Evolutionary conservation across 2,113 vertebrate species (phyloP), one percentile per base, ranked within the genome.

Genomic region (Hydrolagus affinis): DNA sequence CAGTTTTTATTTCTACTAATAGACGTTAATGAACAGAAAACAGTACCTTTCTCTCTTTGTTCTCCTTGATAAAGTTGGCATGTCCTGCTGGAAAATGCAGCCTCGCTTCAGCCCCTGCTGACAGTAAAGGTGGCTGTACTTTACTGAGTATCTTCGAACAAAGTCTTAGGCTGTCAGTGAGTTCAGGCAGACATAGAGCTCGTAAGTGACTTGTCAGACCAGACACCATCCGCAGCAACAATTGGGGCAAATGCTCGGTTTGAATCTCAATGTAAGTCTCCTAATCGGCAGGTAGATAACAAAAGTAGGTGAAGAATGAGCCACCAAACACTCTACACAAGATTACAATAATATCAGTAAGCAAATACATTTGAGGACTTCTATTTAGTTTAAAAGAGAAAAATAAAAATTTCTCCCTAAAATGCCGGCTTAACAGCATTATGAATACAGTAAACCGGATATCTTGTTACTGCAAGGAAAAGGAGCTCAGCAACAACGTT

Each of bases 251-350:
- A 85, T 99, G 98, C 89, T 98, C 98, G 8, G 98, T 99, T 91
- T 99, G 98, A 91, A 99, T 99, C 93, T 99, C 98, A 87, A 99
- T 98, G 66, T 99, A 99, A 0, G 97, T 98, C 89, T 99, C 98
- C 98, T 99, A 77, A 1, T 86, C 87, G 59, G 75, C 66, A 89
- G 85, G 86, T 89, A 72, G 8, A 80, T 88, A 44, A 15, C 60
- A 57, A 15, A 59, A n/a, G 32, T 4, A 64, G 19, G n/a, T 56
- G 19, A 73, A 85, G 2, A 6, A 85, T 44, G 10, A 30, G 25
- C 17, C 44, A 70, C 32, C 11, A 17, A 30, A 12, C 2, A 11
- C 56, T 44, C 9, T 85, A 28, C 14, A 15, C 69, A 71, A 14
- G 23, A 73, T 73, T 7, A 73, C n/a, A n/a, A 23, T 9, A 23